phyloP scores from a whole-genome alignment of 2,113 vertebrate species.

The Podocnemis expansa region DNA sequence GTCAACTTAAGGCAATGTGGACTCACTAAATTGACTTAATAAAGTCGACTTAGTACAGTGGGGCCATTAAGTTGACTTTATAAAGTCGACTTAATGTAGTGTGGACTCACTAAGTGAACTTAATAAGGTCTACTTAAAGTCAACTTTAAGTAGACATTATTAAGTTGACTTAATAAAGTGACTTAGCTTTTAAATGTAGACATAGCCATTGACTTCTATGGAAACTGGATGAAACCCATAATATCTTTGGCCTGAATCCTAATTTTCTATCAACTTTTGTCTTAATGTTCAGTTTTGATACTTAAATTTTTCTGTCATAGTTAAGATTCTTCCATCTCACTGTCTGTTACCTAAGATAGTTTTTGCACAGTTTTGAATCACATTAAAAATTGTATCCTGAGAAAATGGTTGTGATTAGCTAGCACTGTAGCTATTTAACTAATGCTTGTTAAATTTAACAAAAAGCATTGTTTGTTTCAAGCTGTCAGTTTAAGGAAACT shows the following conservation, averaged over 20 bases:
- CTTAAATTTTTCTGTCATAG: neutral
- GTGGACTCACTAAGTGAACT: too few species aligned
- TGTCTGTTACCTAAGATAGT: neutral
- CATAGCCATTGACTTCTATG: neutral
- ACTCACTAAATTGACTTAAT: too few species aligned
- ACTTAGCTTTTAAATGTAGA: too few species aligned
- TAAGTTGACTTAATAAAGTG: too few species aligned
- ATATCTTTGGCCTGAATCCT: neutral
- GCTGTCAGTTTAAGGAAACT: slow-evolving; percentile 22
- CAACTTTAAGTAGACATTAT: too few species aligned
- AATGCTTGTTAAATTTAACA: neutral
- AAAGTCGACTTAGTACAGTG: too few species aligned
- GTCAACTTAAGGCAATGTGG: too few species aligned
- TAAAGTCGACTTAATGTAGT: too few species aligned
- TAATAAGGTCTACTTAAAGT: too few species aligned
- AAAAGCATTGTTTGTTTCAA: slow-evolving; percentile 19
- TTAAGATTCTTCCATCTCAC: neutral
- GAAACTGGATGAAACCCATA: neutral
- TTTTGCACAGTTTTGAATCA: neutral
- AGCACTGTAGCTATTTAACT: slow-evolving; percentile 23
- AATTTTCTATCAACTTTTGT: neutral
- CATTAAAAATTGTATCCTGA: slow-evolving; percentile 11
- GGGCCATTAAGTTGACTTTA: too few species aligned
- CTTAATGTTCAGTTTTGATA: neutral
- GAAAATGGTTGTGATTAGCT: slow-evolving; percentile 45